Base-by-base conservation (phyloP, 2,113 vertebrate species). In the Aspidoscelis tigris region DNA sequence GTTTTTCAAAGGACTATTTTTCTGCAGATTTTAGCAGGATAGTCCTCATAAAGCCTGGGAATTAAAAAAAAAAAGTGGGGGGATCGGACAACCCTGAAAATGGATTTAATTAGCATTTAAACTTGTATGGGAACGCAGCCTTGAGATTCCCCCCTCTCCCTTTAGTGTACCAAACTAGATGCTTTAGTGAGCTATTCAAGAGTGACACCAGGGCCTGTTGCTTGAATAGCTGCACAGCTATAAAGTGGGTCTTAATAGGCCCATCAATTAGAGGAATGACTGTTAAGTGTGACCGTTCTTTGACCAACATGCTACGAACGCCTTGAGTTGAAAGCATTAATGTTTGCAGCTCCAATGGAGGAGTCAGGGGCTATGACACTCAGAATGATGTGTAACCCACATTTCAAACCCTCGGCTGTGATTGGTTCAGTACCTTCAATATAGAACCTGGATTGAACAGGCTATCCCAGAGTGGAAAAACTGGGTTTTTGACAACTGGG, bases 201-300 rank as follows among this genome's bases (percentile, higher is more conserved):
- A 74, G n/a, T 74, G 70, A 22, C 58, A 75, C 71, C n/a, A 41
- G 74, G 55, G 43, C 24, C 70, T 85, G 55, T 66, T 80, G 26
- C 71, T 69, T 85, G 76, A 85, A 74, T 74, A 79, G 83, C 83
- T 73, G 69, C 77, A 65, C 70, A 55, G 83, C 83, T 85, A 85
- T 85, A 85, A 85, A 85, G 77, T 50, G 61, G 33, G 18, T 41
- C 83, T 80, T 85, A 85, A 85, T 85, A 85, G 83, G 83, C 58
- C 58, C 83, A 85, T 85, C 83, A 85, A 85, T 80, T 85, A 85
- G 83, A 64, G 77, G 71, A 85, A 85, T 66, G 77, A 80, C 70
- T 85, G 83, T 85, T 85, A 85, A 85, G 83, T 85, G 83, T 80
- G 83, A 74, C 76, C 69, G n/a, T 50, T 85, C 77, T 79, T 80